These are phyloP conservation scores for Portunus trituberculatus DNA, from an alignment of 1,140 invertebrate species.

Conservation along the genomic window DNA sequence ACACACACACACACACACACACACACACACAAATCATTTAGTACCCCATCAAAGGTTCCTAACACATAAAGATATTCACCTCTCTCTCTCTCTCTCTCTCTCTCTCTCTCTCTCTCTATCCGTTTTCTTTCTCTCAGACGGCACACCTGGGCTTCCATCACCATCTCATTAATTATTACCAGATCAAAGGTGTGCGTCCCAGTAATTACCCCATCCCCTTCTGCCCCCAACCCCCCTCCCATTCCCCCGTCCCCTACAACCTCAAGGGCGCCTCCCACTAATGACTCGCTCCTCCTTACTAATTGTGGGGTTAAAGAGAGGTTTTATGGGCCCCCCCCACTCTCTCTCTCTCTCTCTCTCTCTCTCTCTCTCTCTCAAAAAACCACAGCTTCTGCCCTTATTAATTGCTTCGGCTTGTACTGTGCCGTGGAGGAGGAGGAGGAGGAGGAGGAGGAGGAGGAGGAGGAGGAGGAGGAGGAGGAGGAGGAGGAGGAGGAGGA, in stretches of 20 bases:
- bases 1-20: too few species aligned
- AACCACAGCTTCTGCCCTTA: neutral
- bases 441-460: neutral
- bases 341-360: too few species aligned
- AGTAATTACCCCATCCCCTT: neutral
- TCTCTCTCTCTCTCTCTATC: too few species aligned
- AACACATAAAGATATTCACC: too few species aligned
- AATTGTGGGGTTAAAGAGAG: neutral
- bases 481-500: neutral
- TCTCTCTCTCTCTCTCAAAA: neutral
- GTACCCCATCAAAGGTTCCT: too few species aligned
- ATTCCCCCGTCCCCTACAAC: neutral
- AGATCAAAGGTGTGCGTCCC: neutral
- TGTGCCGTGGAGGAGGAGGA: neutral
- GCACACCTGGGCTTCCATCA: neutral
- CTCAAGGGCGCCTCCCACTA: neutral
- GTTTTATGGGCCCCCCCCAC: too few species aligned
- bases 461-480: neutral
- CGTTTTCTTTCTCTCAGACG: too few species aligned
- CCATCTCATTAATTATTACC: neutral
- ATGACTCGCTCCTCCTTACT: neutral
- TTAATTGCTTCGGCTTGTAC: neutral
- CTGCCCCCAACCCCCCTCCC: neutral
- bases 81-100: too few species aligned
- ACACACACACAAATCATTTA: too few species aligned